Base-by-base conservation (phyloP, 2,113 vertebrate species). In the Menura novaehollandiae region DNA sequence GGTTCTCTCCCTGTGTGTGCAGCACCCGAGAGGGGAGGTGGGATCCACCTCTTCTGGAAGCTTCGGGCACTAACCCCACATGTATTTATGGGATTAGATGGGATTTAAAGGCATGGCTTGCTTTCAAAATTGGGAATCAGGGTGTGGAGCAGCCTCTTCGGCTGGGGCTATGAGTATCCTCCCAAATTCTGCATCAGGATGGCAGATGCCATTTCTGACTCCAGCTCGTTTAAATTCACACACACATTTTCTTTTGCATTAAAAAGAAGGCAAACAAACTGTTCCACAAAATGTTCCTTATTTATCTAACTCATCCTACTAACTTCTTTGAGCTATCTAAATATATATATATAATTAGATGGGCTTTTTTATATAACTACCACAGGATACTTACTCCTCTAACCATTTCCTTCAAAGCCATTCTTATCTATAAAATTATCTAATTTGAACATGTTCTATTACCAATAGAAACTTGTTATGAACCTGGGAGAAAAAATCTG, bases 321-420 rank as follows among this genome's bases (percentile, higher is more conserved):
- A 73, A 94, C 88, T 95, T 95, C 59, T 93, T 46, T 7, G 46
- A 94, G 82, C 78, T 46, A 44, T 75, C 91, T 89, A 85, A 93
- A 95, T 93, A 90, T 86, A 90, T 92, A 58, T 78, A 89, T 91
- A 90, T 92, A 96, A 96, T 96, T 90, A 93, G 86, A 78, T 77
- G 76, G 88, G 93, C 77, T 95, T 88, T 92, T 95, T 96, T 95
- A 95, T 96, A 30, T 91, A 96, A 89, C 92, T 67, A 59, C 91
- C 88, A 93, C 71, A 26, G 88, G 80, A 73, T 88, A 85, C 84
- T 94, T 53, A 62, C 13, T 89, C 72, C 5, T 10, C 88, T 95
- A 81, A 53, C 87, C 19, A 7, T 84, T 81, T 93, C 87, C 81
- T 69, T 83, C 88, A 75, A 58, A 93, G 91, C 95, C 84, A 52